phyloP scores from a whole-genome alignment of 2,888 invertebrate genomes.

The Lymantria dispar region DNA sequence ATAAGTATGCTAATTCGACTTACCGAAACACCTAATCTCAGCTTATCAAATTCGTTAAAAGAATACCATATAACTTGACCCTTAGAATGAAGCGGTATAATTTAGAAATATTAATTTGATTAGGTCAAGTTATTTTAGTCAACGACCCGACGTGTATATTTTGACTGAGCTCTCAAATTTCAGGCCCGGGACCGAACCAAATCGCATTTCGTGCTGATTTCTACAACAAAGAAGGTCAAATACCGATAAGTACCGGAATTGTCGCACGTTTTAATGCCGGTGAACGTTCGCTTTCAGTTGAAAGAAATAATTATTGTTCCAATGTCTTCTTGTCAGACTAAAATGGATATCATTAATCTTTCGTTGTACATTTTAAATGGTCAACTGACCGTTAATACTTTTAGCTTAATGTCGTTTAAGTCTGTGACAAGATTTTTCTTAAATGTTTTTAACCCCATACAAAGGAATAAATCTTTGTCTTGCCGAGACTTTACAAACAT shows the following conservation, averaged over 20 bases:
- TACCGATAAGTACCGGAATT: conserved; percentile 38
- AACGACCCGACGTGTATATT: conserved; percentile 33
- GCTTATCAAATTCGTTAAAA: conserved; percentile 2
- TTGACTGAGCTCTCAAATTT: conserved; percentile 48
- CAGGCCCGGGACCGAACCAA: conserved; percentile 39
- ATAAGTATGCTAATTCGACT: neutral
- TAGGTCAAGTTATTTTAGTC: conserved; percentile 5
- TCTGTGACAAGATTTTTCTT: neutral
- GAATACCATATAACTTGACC: neutral
- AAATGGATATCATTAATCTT: neutral
- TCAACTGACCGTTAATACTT: neutral
- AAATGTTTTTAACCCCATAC: neutral
- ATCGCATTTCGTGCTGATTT: conserved; percentile 56
- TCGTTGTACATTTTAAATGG: neutral
- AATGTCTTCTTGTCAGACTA: neutral
- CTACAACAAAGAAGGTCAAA: conserved; percentile 48
- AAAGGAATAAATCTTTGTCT: neutral
- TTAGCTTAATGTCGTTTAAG: neutral
- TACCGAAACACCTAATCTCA: conserved; percentile 2
- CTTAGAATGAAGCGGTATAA: neutral
- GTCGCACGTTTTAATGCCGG: conserved; percentile 25
- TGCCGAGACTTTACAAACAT: neutral
- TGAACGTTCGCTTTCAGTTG: conserved; percentile 15
- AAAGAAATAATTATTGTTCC: conserved; percentile 6
- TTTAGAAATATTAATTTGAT: neutral